Evolutionary conservation across 1,140 invertebrate species (phyloP), one percentile per base, ranked within the genome.

Genomic region (Brachystomella parvula): DNA sequence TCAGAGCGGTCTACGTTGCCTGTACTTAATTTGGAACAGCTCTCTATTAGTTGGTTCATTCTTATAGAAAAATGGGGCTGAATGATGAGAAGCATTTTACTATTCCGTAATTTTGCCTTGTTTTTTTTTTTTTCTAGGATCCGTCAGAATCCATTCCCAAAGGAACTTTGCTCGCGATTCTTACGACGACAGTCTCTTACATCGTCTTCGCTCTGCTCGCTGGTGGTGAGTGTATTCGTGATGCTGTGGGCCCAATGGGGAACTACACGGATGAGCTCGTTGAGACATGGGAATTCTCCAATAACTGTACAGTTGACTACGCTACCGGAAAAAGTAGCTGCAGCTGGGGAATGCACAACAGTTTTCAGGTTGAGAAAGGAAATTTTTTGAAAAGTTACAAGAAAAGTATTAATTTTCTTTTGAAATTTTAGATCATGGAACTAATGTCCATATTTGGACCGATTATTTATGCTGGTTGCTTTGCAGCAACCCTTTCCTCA

Each of bases 401-500:
- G 47, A 44, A n/a, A 35, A 35, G 2, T 19, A 21, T 33, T 30
- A 35, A 26, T 39, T 35, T 17, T 26, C n/a, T 56, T 56, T 17
- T 26, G 24, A 56, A 17, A 26, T 47, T 82, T 35, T 75, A 92
- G 88, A 88, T 93, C 19, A 94, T 98, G 79, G 90, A 95, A 75
- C 79, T 96, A 70, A 87, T 94, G 6, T 90, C 94, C 0, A 87
- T 81, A 0, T 93, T 90, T 78, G 90, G 92, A 1, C 93, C 92
- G 0, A 80, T 99, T 3, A 95, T 98, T 72, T 96, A 95, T 75
- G 92, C 90, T 29, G 96, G 69, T 3, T 71, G 66, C 58, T 71
- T 68, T 61, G 67, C 95, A 1, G 96, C 96, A 1, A 96, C 96
- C 0, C 78, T 99, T 15, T 96, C 93, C 2, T 96, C 94, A 9